phyloP scores from a whole-genome alignment of 2,888 invertebrate genomes.

The Agrypnus murinus region DNA sequence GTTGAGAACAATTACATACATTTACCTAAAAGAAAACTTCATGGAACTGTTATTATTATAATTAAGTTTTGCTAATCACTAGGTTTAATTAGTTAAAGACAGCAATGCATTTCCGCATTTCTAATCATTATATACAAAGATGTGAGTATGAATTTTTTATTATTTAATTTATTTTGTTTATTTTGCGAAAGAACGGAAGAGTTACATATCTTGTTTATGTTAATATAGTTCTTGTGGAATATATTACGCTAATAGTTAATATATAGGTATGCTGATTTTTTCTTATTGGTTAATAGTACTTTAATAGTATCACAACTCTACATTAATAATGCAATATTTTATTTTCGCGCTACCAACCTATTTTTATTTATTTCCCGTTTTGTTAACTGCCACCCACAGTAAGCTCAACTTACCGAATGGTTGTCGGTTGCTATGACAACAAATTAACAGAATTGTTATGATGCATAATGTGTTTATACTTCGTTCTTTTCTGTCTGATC shows the following conservation, averaged over 20 bases:
- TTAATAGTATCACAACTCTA: too few relatives aligned
- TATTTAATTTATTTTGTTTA: neutral
- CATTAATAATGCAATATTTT: too few relatives aligned
- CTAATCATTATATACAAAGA: neutral
- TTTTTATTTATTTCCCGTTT: too few relatives aligned
- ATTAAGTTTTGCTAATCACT: neutral
- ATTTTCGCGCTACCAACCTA: too few relatives aligned
- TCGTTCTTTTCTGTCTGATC: too few relatives aligned
- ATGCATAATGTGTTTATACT: too few relatives aligned
- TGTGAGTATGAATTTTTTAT: neutral
- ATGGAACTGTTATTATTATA: neutral
- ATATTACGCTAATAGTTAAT: neutral
- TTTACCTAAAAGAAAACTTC: neutral
- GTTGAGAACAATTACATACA: neutral
- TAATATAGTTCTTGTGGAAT: neutral
- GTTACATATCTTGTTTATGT: neutral
- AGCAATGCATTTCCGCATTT: neutral
- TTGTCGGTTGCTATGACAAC: too few relatives aligned
- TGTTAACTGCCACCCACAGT: neutral
- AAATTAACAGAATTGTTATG: too few relatives aligned
- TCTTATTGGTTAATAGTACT: too few relatives aligned
- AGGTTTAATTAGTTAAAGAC: neutral
- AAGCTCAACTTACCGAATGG: too few relatives aligned
- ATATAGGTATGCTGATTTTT: too few relatives aligned
- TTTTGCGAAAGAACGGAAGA: neutral